Conservation (phyloP, 1,140 invertebrate genomes). For the Cylas formicarius region DNA sequence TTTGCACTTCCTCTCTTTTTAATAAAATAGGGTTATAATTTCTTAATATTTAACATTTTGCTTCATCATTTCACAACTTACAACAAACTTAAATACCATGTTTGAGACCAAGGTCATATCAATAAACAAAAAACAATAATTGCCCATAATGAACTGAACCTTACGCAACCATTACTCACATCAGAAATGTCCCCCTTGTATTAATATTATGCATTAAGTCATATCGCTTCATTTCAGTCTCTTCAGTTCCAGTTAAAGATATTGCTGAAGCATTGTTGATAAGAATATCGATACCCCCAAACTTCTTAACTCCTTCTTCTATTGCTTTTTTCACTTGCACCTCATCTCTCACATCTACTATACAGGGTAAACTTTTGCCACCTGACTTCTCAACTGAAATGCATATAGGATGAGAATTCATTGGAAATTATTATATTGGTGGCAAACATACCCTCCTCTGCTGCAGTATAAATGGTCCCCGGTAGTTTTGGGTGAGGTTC, state of each 20-base stretch:
- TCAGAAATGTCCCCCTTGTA: slow-evolving; percentile 84
- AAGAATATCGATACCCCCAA: slow-evolving; percentile 93
- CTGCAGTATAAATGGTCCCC: slow-evolving; percentile 96
- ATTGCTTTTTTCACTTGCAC: slow-evolving; percentile 76
- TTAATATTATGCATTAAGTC: slow-evolving; percentile 93
- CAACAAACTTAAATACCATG: no score
- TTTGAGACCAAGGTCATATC: no score
- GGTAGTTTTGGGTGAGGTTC: slow-evolving; percentile 93
- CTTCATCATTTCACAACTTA: no score
- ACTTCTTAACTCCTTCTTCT: slow-evolving; percentile 77
- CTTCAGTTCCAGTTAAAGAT: slow-evolving; percentile 74
- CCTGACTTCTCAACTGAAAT: slow-evolving; percentile 80
- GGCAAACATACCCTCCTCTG: slow-evolving; percentile 76
- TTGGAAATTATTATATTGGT: slow-evolving; percentile 2
- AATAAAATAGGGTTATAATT: no score
- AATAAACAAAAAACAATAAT: no score
- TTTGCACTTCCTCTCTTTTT: no score
- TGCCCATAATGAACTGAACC: no score
- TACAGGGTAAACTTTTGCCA: slow-evolving; percentile 83
- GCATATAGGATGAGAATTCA: slow-evolving; percentile 3
- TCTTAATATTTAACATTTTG: no score
- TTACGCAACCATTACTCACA: slow-evolving; percentile 61
- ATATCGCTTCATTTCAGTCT: slow-evolving; percentile 93
- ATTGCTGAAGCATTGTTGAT: slow-evolving; percentile 98
- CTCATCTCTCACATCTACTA: slow-evolving; percentile 92